phyloP scores from a whole-genome alignment of 2,113 vertebrate genomes.

The Clupea harengus region DNA sequence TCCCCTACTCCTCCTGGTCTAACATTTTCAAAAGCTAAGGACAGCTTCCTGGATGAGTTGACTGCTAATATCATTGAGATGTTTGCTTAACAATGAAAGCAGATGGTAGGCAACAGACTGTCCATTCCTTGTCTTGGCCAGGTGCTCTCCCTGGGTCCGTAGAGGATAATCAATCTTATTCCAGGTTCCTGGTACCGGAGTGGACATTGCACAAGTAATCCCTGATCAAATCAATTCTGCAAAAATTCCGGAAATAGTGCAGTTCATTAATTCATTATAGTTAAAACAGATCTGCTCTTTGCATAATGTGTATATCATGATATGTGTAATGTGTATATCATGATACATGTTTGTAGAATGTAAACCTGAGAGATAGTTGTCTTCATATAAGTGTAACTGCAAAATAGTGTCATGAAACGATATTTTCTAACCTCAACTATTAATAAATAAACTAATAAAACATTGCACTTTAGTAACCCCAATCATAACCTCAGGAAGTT shows the following conservation, averaged over 20 bases:
- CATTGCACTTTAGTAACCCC: no score
- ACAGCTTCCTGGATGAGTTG: slow-evolving; percentile 38
- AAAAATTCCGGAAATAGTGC: neutral
- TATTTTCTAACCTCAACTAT: no score
- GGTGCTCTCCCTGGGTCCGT: slow-evolving; percentile 41
- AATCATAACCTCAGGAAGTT: no score
- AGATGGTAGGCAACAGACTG: slow-evolving; percentile 36
- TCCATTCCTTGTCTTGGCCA: slow-evolving; percentile 27
- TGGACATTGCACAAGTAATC: slow-evolving; percentile 33
- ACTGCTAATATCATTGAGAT: slow-evolving; percentile 43
- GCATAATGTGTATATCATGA: neutral
- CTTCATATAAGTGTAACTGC: neutral
- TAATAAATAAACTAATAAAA: no score
- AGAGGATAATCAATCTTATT: slow-evolving; percentile 18
- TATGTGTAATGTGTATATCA: neutral
- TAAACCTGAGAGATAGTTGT: neutral
- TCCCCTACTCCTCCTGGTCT: neutral
- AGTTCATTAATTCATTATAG: neutral
- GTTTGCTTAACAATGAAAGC: slow-evolving; percentile 41
- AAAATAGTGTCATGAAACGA: no score
- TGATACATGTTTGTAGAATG: neutral
- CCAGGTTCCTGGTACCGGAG: slow-evolving; percentile 20
- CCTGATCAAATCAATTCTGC: slow-evolving; percentile 34
- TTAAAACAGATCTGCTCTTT: neutral
- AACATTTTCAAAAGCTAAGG: slow-evolving; percentile 18